A percentile compares a stretch with the other conserved stretches of the same genome.
Conservation (phyloP, 2,113 vertebrate species). For the Epinephelus lanceolatus region DNA sequence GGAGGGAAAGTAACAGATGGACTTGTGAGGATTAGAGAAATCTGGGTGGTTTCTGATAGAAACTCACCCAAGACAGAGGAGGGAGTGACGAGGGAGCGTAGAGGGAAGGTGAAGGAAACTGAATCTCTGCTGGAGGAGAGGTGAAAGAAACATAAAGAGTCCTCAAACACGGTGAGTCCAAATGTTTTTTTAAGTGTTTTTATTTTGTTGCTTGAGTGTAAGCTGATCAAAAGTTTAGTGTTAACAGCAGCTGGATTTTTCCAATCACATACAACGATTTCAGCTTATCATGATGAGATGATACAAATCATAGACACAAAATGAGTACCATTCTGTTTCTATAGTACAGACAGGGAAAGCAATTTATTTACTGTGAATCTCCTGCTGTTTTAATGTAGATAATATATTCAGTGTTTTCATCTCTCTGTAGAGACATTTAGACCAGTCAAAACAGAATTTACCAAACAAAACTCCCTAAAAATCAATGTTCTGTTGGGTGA, state of each 20-base stretch:
- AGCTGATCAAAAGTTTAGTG: constrained; percentile 26
- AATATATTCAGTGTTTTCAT: neutral
- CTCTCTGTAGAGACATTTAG: neutral
- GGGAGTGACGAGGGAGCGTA: constrained; percentile 30
- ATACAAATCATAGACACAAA: neutral
- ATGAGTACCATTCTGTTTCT: too few relatives aligned
- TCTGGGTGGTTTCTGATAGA: constrained; percentile 74
- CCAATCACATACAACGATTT: constrained; percentile 28
- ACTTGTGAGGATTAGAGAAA: constrained; percentile 76
- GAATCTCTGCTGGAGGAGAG: neutral
- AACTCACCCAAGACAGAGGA: constrained; percentile 62
- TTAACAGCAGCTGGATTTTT: constrained; percentile 25
- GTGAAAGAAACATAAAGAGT: neutral
- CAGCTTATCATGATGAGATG: constrained; percentile 21
- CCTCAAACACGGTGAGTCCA: constrained; percentile 36
- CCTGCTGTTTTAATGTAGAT: neutral
- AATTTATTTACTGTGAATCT: neutral
- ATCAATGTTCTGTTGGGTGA: neutral
- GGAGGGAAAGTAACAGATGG: constrained; percentile 74
- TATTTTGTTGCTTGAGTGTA: neutral
- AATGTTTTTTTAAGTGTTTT: neutral
- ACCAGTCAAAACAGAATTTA: neutral
- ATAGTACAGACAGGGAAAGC: neutral
- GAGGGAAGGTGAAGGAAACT: constrained; percentile 44
- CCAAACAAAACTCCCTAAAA: neutral